Base-by-base conservation (phyloP, 2,888 invertebrate species). In the Cantharis lateralis region DNA sequence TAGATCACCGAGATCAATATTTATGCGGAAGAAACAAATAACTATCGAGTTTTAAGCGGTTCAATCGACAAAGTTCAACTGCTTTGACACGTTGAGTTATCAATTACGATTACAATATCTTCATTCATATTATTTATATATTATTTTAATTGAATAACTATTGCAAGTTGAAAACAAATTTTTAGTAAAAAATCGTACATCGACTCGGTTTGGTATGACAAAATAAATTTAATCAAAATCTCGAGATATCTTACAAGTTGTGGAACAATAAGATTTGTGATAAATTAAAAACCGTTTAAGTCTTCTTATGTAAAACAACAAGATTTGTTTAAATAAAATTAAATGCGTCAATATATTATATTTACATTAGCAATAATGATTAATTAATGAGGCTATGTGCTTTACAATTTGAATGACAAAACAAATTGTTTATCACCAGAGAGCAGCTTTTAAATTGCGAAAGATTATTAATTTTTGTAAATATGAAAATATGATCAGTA, bases 301-400 rank as follows among this genome's bases (percentile, higher is more conserved):
- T 48, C 48, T 48, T 48, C 48, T 48, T 48, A n/a, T n/a, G n/a
- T 48, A 7, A n/a, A 48, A 48, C n/a, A 48, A 48, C 48, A 48
- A 48, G 48, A 48, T 48, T 32, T 32, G n/a, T 48, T 48, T 48
- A 48, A 24, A 48, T n/a, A 48, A 48, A 48, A n/a, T 48, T n/a
- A 48, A 48, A 48, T 48, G 48, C 48, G 48, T 48, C 48, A 48
- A n/a, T 48, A 48, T 48, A 32, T 28, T 32, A 13, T 32, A 48
- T 48, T 48, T 48, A 48, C 13, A 48, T 48, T n/a, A 48, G n/a
- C 48, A 48, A 48, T 63, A 63, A 66, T 24, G 64, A 66, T 66
- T n/a, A 66, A 66, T 66, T 66, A 66, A 66, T 66, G 64, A 66
- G 64, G 64, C 20, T 66, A 66, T 66, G 13, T 66, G 24, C 20